A percentile compares a stretch with the other conserved stretches of the same genome.
Conservation (phyloP, 2,888 invertebrate genomes). For the Nasonia oneida region DNA sequence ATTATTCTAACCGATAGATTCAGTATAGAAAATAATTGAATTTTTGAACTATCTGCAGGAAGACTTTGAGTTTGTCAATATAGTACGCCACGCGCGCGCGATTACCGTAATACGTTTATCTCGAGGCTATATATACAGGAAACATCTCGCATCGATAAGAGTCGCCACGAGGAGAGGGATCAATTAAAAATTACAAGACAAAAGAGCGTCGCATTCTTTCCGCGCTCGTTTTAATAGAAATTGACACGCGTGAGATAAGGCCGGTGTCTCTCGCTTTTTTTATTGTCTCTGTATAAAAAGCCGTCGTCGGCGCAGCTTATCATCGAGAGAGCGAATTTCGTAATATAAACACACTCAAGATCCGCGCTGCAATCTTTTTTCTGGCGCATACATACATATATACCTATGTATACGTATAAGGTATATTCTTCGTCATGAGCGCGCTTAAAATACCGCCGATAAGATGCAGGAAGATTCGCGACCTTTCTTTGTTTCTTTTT, state of each 20-base stretch:
- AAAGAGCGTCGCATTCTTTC: conserved; percentile 26
- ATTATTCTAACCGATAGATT: neutral
- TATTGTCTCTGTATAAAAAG: conserved; percentile 36
- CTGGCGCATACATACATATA: neutral
- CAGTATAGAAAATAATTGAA: neutral
- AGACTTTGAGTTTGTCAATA: neutral
- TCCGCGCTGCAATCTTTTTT: neutral
- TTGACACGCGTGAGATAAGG: conserved; percentile 19
- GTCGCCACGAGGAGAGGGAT: neutral
- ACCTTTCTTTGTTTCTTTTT: neutral
- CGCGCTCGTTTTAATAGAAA: conserved; percentile 25
- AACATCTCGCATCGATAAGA: neutral
- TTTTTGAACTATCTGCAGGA: neutral
- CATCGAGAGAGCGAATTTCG: conserved; percentile 23
- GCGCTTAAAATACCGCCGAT: conserved; percentile 3
- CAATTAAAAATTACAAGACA: conserved; percentile 40
- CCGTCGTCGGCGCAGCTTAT: neutral
- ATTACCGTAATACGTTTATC: conserved; percentile 31
- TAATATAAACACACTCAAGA: conserved; percentile 15
- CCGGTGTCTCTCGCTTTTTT: conserved; percentile 5
- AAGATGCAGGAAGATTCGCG: conserved; percentile 3
- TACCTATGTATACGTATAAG: neutral
- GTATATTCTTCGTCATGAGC: neutral
- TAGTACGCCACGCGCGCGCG: neutral
- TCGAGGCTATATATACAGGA: neutral